Percentiles rank a stretch among this genome's conserved stretches.
These are phyloP conservation scores for Murina feae DNA, from an alignment of 2,113 vertebrate species.

Conservation along the genomic window DNA sequence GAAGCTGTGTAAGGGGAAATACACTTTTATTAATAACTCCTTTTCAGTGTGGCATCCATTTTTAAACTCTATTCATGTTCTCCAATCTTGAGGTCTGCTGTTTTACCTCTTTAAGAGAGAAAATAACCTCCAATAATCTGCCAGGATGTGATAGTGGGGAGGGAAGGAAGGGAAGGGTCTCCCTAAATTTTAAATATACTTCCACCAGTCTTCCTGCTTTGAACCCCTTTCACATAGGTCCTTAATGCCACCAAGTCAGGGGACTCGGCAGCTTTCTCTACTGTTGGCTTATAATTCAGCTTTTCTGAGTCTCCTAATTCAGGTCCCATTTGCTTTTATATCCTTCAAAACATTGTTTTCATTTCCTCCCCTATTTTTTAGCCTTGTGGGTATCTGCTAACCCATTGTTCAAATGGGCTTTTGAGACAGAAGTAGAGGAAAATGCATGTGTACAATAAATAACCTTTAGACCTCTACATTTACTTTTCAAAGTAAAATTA, in stretches of 20 bases:
- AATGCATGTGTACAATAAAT: not conserved
- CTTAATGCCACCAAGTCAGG: not conserved
- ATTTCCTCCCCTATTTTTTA: conserved; percentile 11
- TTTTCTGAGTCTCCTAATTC: not conserved
- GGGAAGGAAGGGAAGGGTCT: not conserved
- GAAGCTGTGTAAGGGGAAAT: not conserved
- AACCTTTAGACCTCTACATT: not conserved
- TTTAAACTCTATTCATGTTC: not conserved
- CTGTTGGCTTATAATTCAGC: not conserved
- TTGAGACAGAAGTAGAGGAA: not conserved
- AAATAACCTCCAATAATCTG: not conserved
- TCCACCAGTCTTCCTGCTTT: not conserved
- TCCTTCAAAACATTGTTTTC: conserved; percentile 6
- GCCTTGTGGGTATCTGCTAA: not conserved
- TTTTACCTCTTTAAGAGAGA: conserved; percentile 6
- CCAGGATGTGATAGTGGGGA: not conserved
- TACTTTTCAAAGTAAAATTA: conserved; percentile 6
- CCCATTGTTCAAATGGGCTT: not conserved
- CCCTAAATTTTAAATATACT: not conserved
- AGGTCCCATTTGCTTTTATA: conserved; percentile 34
- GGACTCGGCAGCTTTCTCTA: not conserved
- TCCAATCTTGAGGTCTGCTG: not conserved
- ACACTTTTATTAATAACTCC: not conserved
- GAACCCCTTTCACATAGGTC: not conserved
- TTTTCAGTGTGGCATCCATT: not conserved